Conservation (phyloP, 2,888 invertebrate species). For the Xestia ashworthii region DNA sequence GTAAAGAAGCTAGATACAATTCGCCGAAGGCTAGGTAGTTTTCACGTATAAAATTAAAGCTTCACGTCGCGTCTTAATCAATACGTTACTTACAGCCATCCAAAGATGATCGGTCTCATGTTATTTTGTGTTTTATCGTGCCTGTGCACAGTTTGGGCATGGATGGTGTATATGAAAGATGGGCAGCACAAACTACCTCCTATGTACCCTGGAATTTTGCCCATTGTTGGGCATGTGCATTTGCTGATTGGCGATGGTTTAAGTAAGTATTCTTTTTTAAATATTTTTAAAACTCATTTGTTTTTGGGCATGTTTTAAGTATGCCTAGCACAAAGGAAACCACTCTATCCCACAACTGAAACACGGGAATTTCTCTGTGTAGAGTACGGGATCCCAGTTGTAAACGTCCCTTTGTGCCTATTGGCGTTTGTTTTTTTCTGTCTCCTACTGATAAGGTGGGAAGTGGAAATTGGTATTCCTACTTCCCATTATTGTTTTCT, state of each 20-base stretch:
- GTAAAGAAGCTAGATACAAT: not conserved
- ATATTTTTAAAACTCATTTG: not conserved
- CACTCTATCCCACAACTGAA: not conserved
- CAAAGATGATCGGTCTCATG: conserved; percentile 36
- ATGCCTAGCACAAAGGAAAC: not conserved
- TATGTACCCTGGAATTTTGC: conserved; percentile 52
- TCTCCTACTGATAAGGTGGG: too few relatives aligned
- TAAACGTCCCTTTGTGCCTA: too few relatives aligned
- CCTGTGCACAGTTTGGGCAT: conserved; percentile 45
- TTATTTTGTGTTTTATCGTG: conserved; percentile 44
- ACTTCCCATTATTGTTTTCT: too few relatives aligned
- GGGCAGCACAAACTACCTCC: conserved; percentile 53
- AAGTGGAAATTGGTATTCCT: too few relatives aligned
- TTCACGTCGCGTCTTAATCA: not conserved
- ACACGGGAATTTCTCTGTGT: not conserved
- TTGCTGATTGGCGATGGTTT: conserved; percentile 57
- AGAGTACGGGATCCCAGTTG: too few relatives aligned
- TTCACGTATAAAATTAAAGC: conserved; percentile 24
- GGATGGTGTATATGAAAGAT: conserved; percentile 30
- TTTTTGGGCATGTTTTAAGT: not conserved
- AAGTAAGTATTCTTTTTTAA: conserved; percentile 45
- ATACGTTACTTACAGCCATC: not conserved
- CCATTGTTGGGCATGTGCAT: conserved; percentile 57
- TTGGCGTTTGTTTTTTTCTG: too few relatives aligned
- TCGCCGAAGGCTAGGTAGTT: conserved; percentile 19